Evolutionary conservation across 2,113 vertebrate genomes (phyloP).

Genomic region (Platysternon megacephalum): DNA sequence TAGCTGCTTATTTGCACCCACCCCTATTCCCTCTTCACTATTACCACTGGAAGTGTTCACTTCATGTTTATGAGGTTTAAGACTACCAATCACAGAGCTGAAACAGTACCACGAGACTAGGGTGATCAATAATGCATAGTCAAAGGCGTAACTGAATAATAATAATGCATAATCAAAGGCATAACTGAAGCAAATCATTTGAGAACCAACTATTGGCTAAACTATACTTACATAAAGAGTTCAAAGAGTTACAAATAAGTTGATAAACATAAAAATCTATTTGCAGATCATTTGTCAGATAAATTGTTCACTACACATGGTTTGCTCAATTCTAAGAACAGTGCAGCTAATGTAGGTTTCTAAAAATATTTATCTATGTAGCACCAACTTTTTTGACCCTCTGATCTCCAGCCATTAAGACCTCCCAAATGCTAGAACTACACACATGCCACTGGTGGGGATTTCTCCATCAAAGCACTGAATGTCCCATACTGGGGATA

Average conservation of each 20-base stretch:
- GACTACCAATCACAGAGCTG: background rate
- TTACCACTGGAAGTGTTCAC: background rate
- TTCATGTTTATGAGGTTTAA: background rate
- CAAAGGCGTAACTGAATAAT: background rate
- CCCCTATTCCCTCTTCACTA: background rate
- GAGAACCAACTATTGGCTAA: background rate
- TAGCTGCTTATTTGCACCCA: background rate
- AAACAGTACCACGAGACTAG: background rate
- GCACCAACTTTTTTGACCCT: background rate
- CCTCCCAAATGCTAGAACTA: background rate
- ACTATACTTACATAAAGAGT: background rate
- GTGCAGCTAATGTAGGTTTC: background rate
- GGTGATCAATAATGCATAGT: background rate
- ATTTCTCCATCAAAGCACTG: background rate
- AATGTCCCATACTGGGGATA: background rate
- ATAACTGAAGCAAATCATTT: conserved; percentile 24
- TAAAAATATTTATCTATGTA: background rate
- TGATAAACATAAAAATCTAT: background rate
- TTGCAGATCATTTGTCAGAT: background rate
- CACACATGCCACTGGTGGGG: background rate
- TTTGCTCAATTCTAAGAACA: background rate
- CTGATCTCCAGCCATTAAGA: background rate
- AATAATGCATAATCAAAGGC: background rate
- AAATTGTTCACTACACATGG: background rate
- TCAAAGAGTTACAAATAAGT: background rate